Conservation (phyloP, 2,797 vertebrate genomes). For the Betta splendens region DNA sequence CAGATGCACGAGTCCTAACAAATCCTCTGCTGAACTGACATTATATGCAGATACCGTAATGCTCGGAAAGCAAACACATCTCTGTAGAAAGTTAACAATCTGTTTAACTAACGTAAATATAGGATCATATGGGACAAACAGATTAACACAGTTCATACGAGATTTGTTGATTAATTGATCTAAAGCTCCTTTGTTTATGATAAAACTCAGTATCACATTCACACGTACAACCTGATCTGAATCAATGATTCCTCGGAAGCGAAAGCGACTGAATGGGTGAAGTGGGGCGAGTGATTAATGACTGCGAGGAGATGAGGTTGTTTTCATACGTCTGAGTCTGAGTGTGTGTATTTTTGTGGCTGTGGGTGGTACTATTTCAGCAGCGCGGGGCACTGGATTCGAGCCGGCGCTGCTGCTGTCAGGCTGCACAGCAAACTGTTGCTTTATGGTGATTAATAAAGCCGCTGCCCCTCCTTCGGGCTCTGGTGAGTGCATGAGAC, state of each 20-base stretch:
- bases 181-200: neutral
- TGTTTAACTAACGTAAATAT: no score
- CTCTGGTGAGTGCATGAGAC: conserved; percentile 25
- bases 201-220: conserved; percentile 2
- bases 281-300: conserved; percentile 41
- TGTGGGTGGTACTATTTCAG: conserved; percentile 45
- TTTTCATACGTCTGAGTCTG: conserved; percentile 20
- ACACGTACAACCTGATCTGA: conserved; percentile 24
- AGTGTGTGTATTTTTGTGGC: conserved; percentile 27
- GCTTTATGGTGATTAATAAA: conserved; percentile 51
- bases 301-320: conserved; percentile 26
- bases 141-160: neutral
- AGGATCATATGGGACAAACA: no score
- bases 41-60: neutral
- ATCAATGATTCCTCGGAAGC: conserved; percentile 34
- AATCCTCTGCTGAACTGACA: neutral
- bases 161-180: neutral
- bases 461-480: conserved; percentile 14
- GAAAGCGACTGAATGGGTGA: conserved; percentile 34
- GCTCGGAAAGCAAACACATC: neutral
- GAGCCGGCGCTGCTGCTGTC: conserved; percentile 27
- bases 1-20: neutral
- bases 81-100: neutral
- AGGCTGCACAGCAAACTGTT: conserved; percentile 49
- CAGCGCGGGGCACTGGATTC: conserved; percentile 30